Base-by-base conservation (phyloP, 1,140 invertebrate species). In the Elymnias hypermnestra region DNA sequence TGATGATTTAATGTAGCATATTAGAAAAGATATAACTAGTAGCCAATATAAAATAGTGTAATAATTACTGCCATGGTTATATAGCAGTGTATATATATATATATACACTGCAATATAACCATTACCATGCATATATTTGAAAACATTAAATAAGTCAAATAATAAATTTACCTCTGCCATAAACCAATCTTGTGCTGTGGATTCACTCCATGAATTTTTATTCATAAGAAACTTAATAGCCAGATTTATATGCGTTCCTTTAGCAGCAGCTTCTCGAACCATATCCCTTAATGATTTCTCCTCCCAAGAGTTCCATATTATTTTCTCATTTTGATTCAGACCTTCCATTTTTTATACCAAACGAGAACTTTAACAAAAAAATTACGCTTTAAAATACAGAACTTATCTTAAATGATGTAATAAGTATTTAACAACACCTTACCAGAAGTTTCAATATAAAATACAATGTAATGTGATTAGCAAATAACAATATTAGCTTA, bases 191-290 rank as follows among this genome's bases (percentile, higher is more conserved):
- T 78, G 70, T 5, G 89, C 88, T 38, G 87, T 86, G 5, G 83
- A 64, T 14, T 87, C 67, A 38, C 69, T 83, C 79, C 87, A 88
- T 40, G 76, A 70, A 56, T 88, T 89, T 55, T 89, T 87, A 9
- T 61, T 64, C 28, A 87, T 84, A 8, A 92, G 67, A 74, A 88
- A 91, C 55, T 87, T 87, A 25, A 88, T 71, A 35, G 89, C 90
- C 40, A 91, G 61, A 18, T 86, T 69, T 33, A 91, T 86, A 57
- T 90, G 89, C 26, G 86, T 88, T 8, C 90, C 90, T 72, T 92
- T 92, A 0, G 88, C 87, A 38, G 89, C 90, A 23, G 91, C 89
- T 68, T 92, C 90, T 52, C 91, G 78, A 0, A 90, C 89, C 21
- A 92, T 86, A 69, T 92, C 90, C 60, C 89, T 72, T 13, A 87